A percentile compares a stretch with the other conserved stretches of the same genome.
phyloP scores from a whole-genome alignment of 2,888 invertebrate species.

The Rhagium mordax region DNA sequence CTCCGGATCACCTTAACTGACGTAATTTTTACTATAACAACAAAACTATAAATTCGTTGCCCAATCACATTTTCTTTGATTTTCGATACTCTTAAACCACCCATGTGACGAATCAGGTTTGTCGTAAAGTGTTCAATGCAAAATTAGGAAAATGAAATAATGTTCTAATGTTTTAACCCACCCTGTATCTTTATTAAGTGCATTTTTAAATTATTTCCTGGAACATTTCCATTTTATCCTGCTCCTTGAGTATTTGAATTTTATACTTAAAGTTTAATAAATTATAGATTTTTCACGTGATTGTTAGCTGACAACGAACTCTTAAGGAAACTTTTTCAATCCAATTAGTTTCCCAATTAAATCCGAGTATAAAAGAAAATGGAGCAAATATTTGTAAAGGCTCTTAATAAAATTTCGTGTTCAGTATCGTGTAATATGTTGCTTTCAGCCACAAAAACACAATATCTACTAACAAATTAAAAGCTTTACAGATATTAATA shows the following conservation, averaged over 20 bases:
- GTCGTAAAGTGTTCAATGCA: no score
- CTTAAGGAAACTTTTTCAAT: not conserved
- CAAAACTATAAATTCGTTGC: no score
- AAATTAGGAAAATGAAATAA: no score
- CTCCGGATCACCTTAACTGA: no score
- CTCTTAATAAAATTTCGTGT: slow-evolving; percentile 1
- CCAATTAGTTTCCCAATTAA: not conserved
- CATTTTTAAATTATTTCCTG: no score
- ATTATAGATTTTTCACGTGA: not conserved
- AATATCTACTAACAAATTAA: slow-evolving; percentile 29
- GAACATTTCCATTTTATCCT: not conserved
- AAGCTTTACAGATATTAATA: slow-evolving; percentile 31
- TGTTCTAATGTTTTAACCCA: no score
- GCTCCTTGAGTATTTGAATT: not conserved
- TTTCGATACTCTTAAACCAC: no score
- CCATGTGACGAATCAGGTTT: no score
- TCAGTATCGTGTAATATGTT: not conserved
- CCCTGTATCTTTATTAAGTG: no score
- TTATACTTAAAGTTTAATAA: not conserved
- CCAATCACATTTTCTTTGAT: no score
- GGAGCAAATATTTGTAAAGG: slow-evolving; percentile 1
- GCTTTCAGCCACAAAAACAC: slow-evolving; percentile 16
- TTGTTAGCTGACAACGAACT: not conserved
- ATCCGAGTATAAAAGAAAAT: not conserved
- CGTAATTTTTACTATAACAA: no score